These are phyloP conservation scores for Erpobdella octoculata DNA, from an alignment of 2,888 invertebrate genomes.

Conservation along the genomic window DNA sequence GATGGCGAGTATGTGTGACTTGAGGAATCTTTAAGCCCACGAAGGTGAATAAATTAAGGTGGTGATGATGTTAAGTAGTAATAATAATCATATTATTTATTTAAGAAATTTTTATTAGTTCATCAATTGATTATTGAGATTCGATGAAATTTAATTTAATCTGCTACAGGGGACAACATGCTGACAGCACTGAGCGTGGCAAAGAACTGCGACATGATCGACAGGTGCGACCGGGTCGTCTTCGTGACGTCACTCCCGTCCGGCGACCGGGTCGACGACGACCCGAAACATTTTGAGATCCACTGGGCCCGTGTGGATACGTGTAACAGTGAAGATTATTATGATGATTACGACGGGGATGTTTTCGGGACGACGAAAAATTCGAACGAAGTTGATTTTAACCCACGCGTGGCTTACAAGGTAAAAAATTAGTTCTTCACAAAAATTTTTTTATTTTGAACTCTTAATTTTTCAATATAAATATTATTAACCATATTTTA, in stretches of 20 bases:
- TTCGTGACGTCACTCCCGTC: slow-evolving; percentile 53
- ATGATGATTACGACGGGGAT: not conserved
- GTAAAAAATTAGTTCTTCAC: too few relatives aligned
- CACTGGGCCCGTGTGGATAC: slow-evolving; percentile 37
- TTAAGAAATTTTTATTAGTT: too few relatives aligned
- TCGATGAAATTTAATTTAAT: not conserved
- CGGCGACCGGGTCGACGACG: slow-evolving; percentile 28
- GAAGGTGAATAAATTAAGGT: not conserved
- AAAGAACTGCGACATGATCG: slow-evolving; percentile 69
- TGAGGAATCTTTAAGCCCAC: too few relatives aligned
- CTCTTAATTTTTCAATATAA: too few relatives aligned
- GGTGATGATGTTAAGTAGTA: not conserved
- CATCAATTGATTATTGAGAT: too few relatives aligned
- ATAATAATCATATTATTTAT: not conserved
- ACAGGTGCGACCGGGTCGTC: slow-evolving; percentile 57
- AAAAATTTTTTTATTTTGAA: too few relatives aligned
- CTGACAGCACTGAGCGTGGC: slow-evolving; percentile 87
- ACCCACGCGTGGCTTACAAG: too few relatives aligned
- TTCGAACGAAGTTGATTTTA: too few relatives aligned
- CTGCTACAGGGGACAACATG: slow-evolving; percentile 58
- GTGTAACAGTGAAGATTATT: not conserved
- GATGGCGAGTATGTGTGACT: too few relatives aligned
- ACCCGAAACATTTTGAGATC: slow-evolving; percentile 17
- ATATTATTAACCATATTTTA: too few relatives aligned
- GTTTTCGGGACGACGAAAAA: slow-evolving; percentile 38